Evolutionary conservation across 2,797 vertebrate species (phyloP), one percentile per base, ranked within the genome.

Genomic region (Salarias fasciatus): DNA sequence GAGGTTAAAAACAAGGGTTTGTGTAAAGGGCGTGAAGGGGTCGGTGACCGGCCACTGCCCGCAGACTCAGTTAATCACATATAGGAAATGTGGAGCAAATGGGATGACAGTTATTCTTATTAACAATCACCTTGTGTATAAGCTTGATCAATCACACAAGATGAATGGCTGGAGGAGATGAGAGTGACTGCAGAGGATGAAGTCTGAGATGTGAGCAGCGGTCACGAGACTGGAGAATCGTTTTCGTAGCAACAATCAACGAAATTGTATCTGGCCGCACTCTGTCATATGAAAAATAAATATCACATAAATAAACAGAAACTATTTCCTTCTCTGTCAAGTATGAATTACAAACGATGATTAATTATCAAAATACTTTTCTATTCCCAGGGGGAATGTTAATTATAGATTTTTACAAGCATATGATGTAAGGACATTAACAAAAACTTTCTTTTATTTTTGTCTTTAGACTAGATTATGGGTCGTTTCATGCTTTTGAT

Each of bases 21-120:
- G 18, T 24, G 18, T 24, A 24, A 24, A 24, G 18, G 18, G 18
- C 18, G 18, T 24, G 18, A 18, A 24, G 24, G 24, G 2, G 24
- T 24, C 3, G 24, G 24, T 24, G n/a, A n/a, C 3, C 24, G 2
- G 18, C 18, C n/a, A 10, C 33, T 35, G 3, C 15, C 8, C 33
- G 54, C 18, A 33, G 14, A 14, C 14, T 60, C 24, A 43, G 69
- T 73, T 74, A 55, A 76, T 83, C 72, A 76, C 56, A 53, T 13
- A n/a, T 5, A 28, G 7, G 28, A 55, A 35, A 57, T 13, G 15
- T 66, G 48, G 18, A 24, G 58, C 52, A 66, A 28, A 24, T 45
- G 64, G 38, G 15, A 60, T 29, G 65, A 56, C 29, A 47, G 43
- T 61, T 11, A 40, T 46, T 65, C 37, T 61, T 46, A 50, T 61